These are phyloP conservation scores for Cheiracanthium punctorium DNA, from an alignment of 2,888 invertebrate genomes.

Conservation along the genomic window DNA sequence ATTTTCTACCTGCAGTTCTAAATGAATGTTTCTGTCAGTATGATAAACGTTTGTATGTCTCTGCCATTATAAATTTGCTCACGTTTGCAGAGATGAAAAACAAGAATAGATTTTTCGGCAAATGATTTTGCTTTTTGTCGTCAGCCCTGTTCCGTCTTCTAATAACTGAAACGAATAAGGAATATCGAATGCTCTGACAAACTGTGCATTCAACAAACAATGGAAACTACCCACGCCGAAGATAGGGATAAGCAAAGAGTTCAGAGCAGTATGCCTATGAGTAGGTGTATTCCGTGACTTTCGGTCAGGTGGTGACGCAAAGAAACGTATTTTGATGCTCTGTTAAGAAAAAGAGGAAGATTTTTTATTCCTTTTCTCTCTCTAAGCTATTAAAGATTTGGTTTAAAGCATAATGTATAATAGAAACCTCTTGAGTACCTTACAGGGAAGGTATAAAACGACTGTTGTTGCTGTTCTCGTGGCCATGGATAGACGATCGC, in stretches of 20 bases:
- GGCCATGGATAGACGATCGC: too few species aligned
- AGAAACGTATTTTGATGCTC: neutral
- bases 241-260: neutral
- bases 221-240: neutral
- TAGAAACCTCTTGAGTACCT: too few species aligned
- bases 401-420: too few species aligned
- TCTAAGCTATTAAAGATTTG: too few species aligned
- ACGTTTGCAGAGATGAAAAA: neutral
- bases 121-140: neutral
- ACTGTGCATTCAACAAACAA: neutral
- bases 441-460: too few species aligned
- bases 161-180: neutral
- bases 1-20: neutral
- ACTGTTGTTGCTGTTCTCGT: too few species aligned
- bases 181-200: neutral
- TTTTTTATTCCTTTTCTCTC: too few species aligned
- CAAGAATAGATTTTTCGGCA: neutral
- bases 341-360: too few species aligned
- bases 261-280: neutral
- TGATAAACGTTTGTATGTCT: neutral
- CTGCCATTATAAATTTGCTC: neutral
- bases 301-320: neutral
- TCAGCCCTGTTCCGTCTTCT: neutral
- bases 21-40: neutral
- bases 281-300: constrained; percentile 1